phyloP scores from a whole-genome alignment of 2,888 invertebrate genomes.

The Nipponacmea schrenckii region DNA sequence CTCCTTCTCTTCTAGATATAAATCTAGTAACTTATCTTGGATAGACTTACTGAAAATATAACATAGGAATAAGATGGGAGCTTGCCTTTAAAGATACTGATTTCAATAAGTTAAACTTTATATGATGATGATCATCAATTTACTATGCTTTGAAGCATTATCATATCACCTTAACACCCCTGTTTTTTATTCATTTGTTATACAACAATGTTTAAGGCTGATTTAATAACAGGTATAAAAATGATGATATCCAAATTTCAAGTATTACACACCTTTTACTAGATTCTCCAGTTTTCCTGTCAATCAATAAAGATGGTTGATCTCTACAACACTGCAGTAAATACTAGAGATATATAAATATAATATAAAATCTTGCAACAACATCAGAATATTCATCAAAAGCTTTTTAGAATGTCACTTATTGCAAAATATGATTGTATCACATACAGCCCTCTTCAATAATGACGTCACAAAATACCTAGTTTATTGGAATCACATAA shows the following conservation, averaged over 20 bases:
- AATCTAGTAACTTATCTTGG: conserved; percentile 59
- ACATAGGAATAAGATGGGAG: neutral
- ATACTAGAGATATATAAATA: conserved; percentile 42
- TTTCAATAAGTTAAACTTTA: neutral
- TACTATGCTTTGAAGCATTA: too few relatives aligned
- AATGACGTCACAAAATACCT: too few relatives aligned
- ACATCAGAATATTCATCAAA: neutral
- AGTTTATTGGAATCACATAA: too few relatives aligned
- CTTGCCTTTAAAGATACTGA: neutral
- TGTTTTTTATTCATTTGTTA: too few relatives aligned
- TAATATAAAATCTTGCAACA: neutral
- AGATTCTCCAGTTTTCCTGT: conserved; percentile 28
- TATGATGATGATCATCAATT: too few relatives aligned
- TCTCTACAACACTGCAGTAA: conserved; percentile 49
- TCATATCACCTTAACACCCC: too few relatives aligned
- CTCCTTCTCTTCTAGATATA: conserved; percentile 61
- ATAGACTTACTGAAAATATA: conserved; percentile 57
- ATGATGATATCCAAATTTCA: too few relatives aligned
- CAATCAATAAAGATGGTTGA: conserved; percentile 44
- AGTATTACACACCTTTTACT: conserved; percentile 42
- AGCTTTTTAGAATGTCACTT: neutral
- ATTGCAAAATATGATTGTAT: too few relatives aligned
- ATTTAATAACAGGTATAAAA: too few relatives aligned
- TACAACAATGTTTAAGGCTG: too few relatives aligned
- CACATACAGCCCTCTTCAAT: too few relatives aligned